Evolutionary conservation across 2,113 vertebrate species (phyloP).

Genomic region (Cromileptes altivelis): DNA sequence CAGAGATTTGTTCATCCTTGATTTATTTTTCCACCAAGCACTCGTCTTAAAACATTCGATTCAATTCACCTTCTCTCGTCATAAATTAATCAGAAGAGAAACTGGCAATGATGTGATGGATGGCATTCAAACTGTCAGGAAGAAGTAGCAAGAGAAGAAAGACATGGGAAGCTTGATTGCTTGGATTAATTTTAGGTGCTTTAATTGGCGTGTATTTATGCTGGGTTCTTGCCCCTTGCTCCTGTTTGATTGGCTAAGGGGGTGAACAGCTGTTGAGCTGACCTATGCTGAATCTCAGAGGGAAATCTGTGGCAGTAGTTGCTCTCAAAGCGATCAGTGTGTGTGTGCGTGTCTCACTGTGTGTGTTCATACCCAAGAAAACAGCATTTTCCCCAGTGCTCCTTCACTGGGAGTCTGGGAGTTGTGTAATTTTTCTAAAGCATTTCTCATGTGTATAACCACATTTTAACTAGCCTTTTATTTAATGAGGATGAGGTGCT

Average conservation of each 20-base stretch:
- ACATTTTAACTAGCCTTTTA: constrained; percentile 1
- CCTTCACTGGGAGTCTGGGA: constrained; percentile 10
- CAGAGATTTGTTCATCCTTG: constrained; percentile 36
- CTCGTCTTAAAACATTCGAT: constrained; percentile 35
- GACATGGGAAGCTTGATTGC: constrained; percentile 59
- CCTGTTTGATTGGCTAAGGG: constrained; percentile 73
- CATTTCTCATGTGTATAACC: neutral
- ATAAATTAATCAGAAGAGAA: constrained; percentile 57
- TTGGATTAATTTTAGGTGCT: constrained; percentile 69
- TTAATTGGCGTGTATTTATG: constrained; percentile 72
- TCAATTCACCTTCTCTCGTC: constrained; percentile 35
- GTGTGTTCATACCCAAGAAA: constrained; percentile 20
- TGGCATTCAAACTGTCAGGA: constrained; percentile 54
- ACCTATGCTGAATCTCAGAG: constrained; percentile 63
- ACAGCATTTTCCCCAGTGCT: constrained; percentile 5
- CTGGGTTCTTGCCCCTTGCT: constrained; percentile 60
- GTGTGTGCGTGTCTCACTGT: neutral
- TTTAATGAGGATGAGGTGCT: neutral
- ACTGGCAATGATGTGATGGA: constrained; percentile 48
- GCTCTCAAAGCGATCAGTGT: constrained; percentile 17
- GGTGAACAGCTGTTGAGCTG: constrained; percentile 76
- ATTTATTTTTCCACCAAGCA: constrained; percentile 32
- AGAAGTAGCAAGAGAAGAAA: constrained; percentile 25
- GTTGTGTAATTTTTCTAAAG: neutral
- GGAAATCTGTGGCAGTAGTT: constrained; percentile 55